Base-by-base conservation (phyloP, 2,113 vertebrate genomes). In the Mola mola region DNA sequence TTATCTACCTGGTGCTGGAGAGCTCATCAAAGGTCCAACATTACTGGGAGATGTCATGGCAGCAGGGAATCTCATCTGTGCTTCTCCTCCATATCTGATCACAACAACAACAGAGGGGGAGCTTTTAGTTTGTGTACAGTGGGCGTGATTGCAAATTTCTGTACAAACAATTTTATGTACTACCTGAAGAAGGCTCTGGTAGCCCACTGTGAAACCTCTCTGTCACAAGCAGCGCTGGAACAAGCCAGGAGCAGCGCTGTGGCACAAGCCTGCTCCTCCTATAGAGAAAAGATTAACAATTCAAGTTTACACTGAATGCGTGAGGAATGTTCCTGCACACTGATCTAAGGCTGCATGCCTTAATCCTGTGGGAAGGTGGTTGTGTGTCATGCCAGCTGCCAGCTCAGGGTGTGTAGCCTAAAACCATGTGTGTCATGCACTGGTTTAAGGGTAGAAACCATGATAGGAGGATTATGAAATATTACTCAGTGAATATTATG, bases 151-250 rank as follows among this genome's bases (percentile, higher is more conserved):
- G 33, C 3, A 10, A 3, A 34, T 34, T 12, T 34, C 33, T 34
- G 10, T 4, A 34, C 13, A 5, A 49, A 44, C 10, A 44, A 7
- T 9, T 17, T 33, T 6, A 10, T 64, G 61, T 37, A 63, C 6
- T n/a, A 98, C 97, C 96, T 95, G 91, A 98, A 99, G 82, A 99
- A 99, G 0, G 95, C 95, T 79, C 95, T 92, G 5, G 96, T 94
- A 49, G 96, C 96, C 97, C 97, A 98, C 2, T 92, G 90, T 7
- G 97, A 96, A 0, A 99, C 92, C 68, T 98, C 97, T 79, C 94
- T 83, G 61, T 98, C 95, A 72, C 42, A 93, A 4, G 96, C 94
- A 25, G 95, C 90, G 21, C 67, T 90, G 38, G 97, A 99, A 69
- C 96, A 99, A 28, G 96, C 95, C 50, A 99, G 91, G 72, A 98